Base-by-base conservation (phyloP, 1,140 invertebrate species). In the Mycetomoellerius zeteki region DNA sequence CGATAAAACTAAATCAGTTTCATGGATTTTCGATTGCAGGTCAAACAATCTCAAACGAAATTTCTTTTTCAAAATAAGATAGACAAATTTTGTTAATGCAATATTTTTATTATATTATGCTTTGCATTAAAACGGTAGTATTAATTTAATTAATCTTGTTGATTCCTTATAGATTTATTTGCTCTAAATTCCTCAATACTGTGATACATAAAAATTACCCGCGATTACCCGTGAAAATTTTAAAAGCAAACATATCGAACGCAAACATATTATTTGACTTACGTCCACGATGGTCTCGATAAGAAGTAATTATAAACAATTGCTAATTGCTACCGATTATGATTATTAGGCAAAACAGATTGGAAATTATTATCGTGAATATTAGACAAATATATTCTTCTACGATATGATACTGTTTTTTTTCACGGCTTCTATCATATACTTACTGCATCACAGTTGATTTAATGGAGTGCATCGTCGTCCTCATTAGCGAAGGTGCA, bases 401-500 rank as follows among this genome's bases (percentile, higher is more conserved):
- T 86, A 85, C 85, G 89, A 89, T 58, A 78, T 80, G 82, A 88
- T 78, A 72, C 50, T 54, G 62, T 86, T 86, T 81, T 85, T 91
- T 91, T 81, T 80, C 75, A 24, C 71, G 47, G 37, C 65, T 90
- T 47, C 80, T 87, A 71, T 64, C 72, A 77, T 91, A 77, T 91
- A 89, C 88, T 91, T 91, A 84, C 72, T 88, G 71, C 80, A 80
- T 86, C 50, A 86, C 56, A 90, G 88, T 91, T 90, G 87, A 92
- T 72, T 92, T 91, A 91, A 92, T 92, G 90, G 85, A 92, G 90
- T 92, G 88, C 84, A 90, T 87, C 91, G 86, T 92, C 88, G 91
- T 90, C 76, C 86, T 92, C 91, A 92, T 92, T 92, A 92, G 88
- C 86, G 72, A 64, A 27, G n/a, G 21, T 82, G 75, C 84, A 91